Percentiles rank a stretch among this genome's conserved stretches.
Evolutionary conservation across 2,113 vertebrate species (phyloP).

Genomic region (Lepus europaeus): DNA sequence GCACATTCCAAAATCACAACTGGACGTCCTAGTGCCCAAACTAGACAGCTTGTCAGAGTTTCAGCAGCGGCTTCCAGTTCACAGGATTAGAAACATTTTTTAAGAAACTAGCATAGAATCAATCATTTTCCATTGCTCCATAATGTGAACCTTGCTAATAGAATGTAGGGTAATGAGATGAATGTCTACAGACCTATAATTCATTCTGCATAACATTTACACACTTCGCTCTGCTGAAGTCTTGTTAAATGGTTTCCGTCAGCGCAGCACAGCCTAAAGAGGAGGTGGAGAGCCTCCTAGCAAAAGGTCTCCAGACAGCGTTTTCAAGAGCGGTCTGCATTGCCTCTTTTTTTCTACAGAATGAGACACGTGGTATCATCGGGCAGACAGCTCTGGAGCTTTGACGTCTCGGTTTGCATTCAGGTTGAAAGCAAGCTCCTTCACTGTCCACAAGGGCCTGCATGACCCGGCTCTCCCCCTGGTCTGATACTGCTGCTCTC

Average conservation of each 20-base stretch:
- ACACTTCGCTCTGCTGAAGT: not conserved
- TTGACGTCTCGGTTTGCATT: not conserved
- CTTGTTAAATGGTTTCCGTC: constrained; percentile 54
- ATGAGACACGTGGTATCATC: not conserved
- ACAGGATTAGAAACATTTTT: constrained; percentile 48
- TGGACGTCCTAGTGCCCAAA: not conserved
- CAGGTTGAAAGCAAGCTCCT: not conserved
- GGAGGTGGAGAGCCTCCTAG: not conserved
- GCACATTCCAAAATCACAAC: not conserved
- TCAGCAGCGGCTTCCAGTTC: not conserved
- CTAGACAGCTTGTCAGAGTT: not conserved
- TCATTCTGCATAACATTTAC: constrained; percentile 69
- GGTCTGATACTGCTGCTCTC: not conserved
- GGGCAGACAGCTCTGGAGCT: not conserved
- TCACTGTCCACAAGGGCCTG: too few relatives aligned
- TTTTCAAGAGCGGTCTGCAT: constrained; percentile 30
- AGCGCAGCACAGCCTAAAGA: constrained; percentile 36
- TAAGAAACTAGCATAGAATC: constrained; percentile 15
- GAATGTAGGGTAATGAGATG: constrained; percentile 57
- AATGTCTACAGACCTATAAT: constrained; percentile 63
- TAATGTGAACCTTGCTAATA: constrained; percentile 63
- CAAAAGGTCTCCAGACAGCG: not conserved
- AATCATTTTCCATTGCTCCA: constrained; percentile 26
- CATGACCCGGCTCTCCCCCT: rapidly evolving
- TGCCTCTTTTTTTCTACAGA: not conserved